Evolutionary conservation across 2,797 vertebrate genomes (phyloP), one percentile per base, ranked within the genome.

Genomic region (Leptoclinus maculatus): DNA sequence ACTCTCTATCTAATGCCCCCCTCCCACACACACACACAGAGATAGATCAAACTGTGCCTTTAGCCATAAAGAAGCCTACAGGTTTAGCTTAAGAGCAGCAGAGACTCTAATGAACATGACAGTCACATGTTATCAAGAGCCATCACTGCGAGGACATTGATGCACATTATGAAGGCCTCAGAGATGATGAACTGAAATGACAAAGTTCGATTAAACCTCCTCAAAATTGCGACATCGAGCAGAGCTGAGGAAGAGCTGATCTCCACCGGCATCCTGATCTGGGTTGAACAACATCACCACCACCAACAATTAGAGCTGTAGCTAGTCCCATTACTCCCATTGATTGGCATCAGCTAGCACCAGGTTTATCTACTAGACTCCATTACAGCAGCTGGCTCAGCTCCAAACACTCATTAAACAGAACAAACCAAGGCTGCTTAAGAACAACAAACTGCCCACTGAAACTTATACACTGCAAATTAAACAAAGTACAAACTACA

Each of bases 311-410:
- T 5, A 23, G 25, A 36, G 13, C 0, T 0, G 45, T 5, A 76
- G 29, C 51, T 66, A 6, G 79, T 76, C 76, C 76, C 63, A 79
- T 88, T 73, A 87, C 57, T 76, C 19, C 60, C 59, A 89, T 67
- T 70, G 87, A 91, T 87, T 29, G 0, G 73, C 47, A 49, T 66
- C 21, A 69, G 63, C 47, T 32, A 25, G 38, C 71, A 27, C n/a
- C 53, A 23, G 36, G n/a, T 74, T 79, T 32, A 38, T 64, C 56
- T 5, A 0, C 70, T 83, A n/a, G 82, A 68, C 72, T 76, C 57
- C 49, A 75, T 83, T 66, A 85, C 64, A 39, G 63, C 51, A 9
- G 10, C 80, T 77, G 88, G 86, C 84, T 60, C 19, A 62, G 51
- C 58, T 80, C 80, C 82, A 90, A 68, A 60, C 7, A 1, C 54